phyloP scores from a whole-genome alignment of 1,140 invertebrate genomes.

The Pantala flavescens region DNA sequence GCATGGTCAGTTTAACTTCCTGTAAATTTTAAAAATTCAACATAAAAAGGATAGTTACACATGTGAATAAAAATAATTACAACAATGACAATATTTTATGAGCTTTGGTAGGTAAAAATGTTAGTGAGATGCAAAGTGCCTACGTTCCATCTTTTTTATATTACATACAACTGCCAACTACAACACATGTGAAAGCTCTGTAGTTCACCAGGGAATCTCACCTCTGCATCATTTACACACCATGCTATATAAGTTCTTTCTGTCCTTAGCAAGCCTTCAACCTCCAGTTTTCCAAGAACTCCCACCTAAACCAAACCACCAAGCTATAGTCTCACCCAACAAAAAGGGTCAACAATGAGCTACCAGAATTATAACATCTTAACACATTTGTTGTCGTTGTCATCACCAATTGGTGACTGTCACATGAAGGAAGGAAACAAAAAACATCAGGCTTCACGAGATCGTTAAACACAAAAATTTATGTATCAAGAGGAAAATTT shows the following conservation, averaged over 20 bases:
- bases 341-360: slow-evolving; percentile 1
- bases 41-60: slow-evolving; percentile 10
- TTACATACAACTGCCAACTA: slow-evolving; percentile 9
- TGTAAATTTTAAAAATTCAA: slow-evolving; percentile 11
- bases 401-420: not conserved
- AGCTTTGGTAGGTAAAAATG: slow-evolving; percentile 9
- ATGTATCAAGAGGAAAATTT: not conserved
- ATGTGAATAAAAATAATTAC: slow-evolving; percentile 11
- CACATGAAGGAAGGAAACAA: not conserved
- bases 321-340: slow-evolving; percentile 5
- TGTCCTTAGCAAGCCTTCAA: not conserved
- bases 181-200: slow-evolving; percentile 5
- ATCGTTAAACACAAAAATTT: slow-evolving; percentile 1
- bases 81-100: slow-evolving; percentile 10
- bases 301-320: slow-evolving; percentile 2
- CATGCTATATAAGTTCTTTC: not conserved
- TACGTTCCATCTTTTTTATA: slow-evolving; percentile 10
- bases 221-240: not conserved
- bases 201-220: not conserved
- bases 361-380: slow-evolving; percentile 7
- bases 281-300: not conserved
- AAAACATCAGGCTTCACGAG: not conserved
- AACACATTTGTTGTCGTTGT: slow-evolving; percentile 6
- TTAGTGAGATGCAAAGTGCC: slow-evolving; percentile 8
- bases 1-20: slow-evolving; percentile 8